Conservation (phyloP, 2,888 invertebrate species). For the Galerucella calmariensis region DNA sequence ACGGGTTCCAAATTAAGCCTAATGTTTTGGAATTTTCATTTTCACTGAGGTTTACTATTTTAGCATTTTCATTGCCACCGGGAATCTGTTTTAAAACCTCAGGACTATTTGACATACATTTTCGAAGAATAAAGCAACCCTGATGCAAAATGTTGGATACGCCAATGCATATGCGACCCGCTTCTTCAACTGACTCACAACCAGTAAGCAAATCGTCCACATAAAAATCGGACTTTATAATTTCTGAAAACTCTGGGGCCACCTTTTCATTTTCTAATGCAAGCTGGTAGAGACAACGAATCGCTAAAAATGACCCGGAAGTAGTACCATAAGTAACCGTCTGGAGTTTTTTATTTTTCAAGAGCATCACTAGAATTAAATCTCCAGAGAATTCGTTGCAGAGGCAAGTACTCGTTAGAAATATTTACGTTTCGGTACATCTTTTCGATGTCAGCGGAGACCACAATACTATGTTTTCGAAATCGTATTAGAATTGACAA, state of each 20-base stretch:
- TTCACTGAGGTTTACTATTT: conserved; percentile 31
- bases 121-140: conserved; percentile 37
- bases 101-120: conserved; percentile 34
- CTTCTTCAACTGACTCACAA: conserved; percentile 2
- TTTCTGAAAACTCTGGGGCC: not conserved
- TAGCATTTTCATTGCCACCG: conserved; percentile 4
- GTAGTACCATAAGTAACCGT: too few relatives aligned
- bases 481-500: too few relatives aligned
- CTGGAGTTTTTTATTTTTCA: too few relatives aligned
- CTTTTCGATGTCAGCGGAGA: too few relatives aligned
- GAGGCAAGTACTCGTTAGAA: too few relatives aligned
- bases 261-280: not conserved
- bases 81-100: conserved; percentile 28
- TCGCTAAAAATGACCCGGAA: not conserved
- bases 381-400: too few relatives aligned
- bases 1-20: conserved; percentile 37
- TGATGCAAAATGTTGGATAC: conserved; percentile 18
- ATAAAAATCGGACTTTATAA: too few relatives aligned
- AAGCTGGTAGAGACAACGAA: not conserved
- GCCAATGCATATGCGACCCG: not conserved
- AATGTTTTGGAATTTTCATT: conserved; percentile 40
- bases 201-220: conserved; percentile 19
- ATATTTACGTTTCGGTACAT: too few relatives aligned
- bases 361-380: too few relatives aligned
- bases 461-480: too few relatives aligned